phyloP scores from a whole-genome alignment of 2,797 vertebrate species.

The Chaetophractus vellerosus region DNA sequence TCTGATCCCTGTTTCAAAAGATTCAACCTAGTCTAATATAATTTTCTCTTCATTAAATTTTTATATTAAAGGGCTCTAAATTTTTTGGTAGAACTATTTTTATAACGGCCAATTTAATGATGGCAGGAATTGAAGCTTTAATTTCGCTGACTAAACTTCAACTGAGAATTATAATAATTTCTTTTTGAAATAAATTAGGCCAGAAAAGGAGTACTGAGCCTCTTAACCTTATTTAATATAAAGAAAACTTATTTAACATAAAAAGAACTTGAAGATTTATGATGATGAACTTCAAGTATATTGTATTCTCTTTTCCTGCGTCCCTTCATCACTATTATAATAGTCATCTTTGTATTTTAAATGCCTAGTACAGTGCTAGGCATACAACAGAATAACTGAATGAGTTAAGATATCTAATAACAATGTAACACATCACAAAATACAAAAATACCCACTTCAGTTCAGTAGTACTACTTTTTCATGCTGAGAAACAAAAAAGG shows the following conservation, averaged over 20 bases:
- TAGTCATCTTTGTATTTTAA: slow-evolving; percentile 77
- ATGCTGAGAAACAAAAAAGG: slow-evolving; percentile 91
- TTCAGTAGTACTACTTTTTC: slow-evolving; percentile 89
- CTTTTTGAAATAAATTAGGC: slow-evolving; percentile 56
- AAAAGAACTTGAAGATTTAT: slow-evolving; percentile 69
- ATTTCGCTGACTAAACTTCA: slow-evolving; percentile 66
- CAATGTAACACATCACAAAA: slow-evolving; percentile 89
- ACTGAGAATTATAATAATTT: slow-evolving; percentile 49
- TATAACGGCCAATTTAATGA: slow-evolving; percentile 70
- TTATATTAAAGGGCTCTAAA: slow-evolving; percentile 62
- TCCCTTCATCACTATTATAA: slow-evolving; percentile 71
- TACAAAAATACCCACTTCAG: slow-evolving; percentile 89
- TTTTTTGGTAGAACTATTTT: slow-evolving; percentile 77
- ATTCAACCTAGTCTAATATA: slow-evolving; percentile 1
- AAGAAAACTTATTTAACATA: slow-evolving; percentile 47
- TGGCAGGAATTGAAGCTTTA: slow-evolving; percentile 68
- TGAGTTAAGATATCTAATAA: slow-evolving; percentile 83
- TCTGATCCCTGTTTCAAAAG: slow-evolving; percentile 60
- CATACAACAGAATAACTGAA: slow-evolving; percentile 49
- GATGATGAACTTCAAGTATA: slow-evolving; percentile 81
- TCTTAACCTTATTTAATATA: slow-evolving; percentile 65
- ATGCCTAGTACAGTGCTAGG: slow-evolving; percentile 57
- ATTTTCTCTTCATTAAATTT: slow-evolving; percentile 66
- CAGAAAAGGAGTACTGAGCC: slow-evolving; percentile 49
- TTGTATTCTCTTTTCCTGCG: slow-evolving; percentile 84